Evolutionary conservation across 92 coral and sea anemone genomes (phyloP).

Genomic region (Zoanthus solanderi): DNA sequence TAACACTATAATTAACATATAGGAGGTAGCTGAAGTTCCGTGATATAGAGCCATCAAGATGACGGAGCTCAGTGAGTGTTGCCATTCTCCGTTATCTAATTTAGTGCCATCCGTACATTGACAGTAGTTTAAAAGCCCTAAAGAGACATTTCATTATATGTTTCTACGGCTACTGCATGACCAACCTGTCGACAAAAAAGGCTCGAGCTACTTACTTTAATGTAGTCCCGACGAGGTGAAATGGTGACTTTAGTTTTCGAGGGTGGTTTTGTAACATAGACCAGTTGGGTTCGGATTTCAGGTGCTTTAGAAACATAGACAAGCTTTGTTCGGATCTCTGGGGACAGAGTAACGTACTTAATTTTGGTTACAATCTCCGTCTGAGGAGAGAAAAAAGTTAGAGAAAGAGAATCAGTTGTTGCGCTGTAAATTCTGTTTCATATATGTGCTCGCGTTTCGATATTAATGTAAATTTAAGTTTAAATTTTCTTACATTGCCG

Average conservation of each 20-base stretch:
- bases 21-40: no score
- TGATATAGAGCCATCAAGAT: no score
- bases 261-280: slow-evolving; percentile 28
- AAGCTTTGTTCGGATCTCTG: slow-evolving; percentile 25
- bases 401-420: background rate
- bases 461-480: no score
- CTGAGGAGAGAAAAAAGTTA: background rate
- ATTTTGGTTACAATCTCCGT: slow-evolving; percentile 25
- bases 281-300: slow-evolving; percentile 25
- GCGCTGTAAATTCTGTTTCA: background rate
- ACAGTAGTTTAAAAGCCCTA: no score
- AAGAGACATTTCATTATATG: background rate
- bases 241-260: background rate
- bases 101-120: no score
- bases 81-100: no score
- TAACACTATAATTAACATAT: no score
- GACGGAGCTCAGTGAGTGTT: no score
- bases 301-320: slow-evolving; percentile 31
- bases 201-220: background rate
- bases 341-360: slow-evolving; percentile 23
- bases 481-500: no score
- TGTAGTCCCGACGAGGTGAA: background rate
- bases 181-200: background rate
- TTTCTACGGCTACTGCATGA: background rate
- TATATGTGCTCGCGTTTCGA: no score